Percentiles rank a stretch among this genome's conserved stretches.
Evolutionary conservation across 2,888 invertebrate species (phyloP).

Genomic region (Andrena marginata): DNA sequence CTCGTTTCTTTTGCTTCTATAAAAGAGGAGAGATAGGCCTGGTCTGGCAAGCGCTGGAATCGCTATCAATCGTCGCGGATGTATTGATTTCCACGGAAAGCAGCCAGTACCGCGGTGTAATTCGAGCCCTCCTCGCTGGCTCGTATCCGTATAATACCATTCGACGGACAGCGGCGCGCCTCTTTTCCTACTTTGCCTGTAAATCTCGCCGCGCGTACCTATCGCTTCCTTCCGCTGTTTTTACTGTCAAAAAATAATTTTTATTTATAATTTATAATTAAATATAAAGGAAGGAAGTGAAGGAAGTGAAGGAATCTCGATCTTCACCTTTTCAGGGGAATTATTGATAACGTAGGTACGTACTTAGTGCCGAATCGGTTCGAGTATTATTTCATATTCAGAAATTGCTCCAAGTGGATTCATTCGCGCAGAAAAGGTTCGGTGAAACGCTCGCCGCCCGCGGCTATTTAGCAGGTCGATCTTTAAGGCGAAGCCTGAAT

Average conservation of each 20-base stretch:
- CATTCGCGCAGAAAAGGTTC: background rate
- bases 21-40: background rate
- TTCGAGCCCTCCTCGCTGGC: slow-evolving; percentile 46
- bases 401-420: no score
- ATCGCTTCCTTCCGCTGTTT: slow-evolving; percentile 2
- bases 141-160: slow-evolving; percentile 54
- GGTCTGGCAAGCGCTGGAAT: slow-evolving; percentile 22
- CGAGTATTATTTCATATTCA: no score
- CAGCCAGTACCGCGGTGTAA: slow-evolving; percentile 56
- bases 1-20: slow-evolving; percentile 56
- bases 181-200: slow-evolving; percentile 24
- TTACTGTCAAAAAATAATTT: no score
- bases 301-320: no score
- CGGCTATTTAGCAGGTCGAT: slow-evolving; percentile 8
- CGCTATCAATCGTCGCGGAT: slow-evolving; percentile 62
- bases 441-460: background rate
- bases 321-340: no score
- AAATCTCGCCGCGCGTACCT: background rate
- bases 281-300: no score
- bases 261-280: no score
- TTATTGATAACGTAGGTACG: no score
- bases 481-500: slow-evolving; percentile 17
- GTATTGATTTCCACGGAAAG: slow-evolving; percentile 68
- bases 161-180: slow-evolving; percentile 28
- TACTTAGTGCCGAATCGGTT: no score